Percentiles rank a stretch among this genome's conserved stretches.
Evolutionary conservation across 1,140 invertebrate species (phyloP).

Genomic region (Dryas iulia): DNA sequence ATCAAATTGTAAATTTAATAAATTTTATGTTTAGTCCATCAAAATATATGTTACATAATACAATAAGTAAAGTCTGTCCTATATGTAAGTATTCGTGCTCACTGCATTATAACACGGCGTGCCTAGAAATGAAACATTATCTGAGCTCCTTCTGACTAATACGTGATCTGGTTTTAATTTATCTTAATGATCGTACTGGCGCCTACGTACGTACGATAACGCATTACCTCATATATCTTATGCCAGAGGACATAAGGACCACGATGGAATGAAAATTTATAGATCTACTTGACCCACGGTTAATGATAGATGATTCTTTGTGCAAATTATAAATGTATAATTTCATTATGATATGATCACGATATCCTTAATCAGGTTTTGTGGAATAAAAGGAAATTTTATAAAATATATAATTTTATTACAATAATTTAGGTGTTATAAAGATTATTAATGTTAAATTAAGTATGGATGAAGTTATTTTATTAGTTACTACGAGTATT

Average conservation of each 20-base stretch:
- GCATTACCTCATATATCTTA: constrained; percentile 19
- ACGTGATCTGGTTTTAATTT: constrained; percentile 54
- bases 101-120: neutral
- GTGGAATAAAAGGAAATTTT: neutral
- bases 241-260: neutral
- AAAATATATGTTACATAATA: neutral
- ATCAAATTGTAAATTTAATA: neutral
- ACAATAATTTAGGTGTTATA: too few species aligned
- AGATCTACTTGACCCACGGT: neutral
- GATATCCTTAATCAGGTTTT: neutral
- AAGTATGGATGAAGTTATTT: too few species aligned
- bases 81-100: neutral
- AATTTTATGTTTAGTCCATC: neutral
- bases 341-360: neutral
- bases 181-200: constrained; percentile 48
- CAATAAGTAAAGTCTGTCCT: neutral
- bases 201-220: constrained; percentile 23
- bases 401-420: neutral
- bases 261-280: constrained; percentile 1
- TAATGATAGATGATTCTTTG: constrained; percentile 8
- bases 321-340: constrained; percentile 11
- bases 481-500: too few species aligned
- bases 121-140: constrained; percentile 23
- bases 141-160: constrained; percentile 20
- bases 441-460: too few species aligned